phyloP scores from a whole-genome alignment of 2,888 invertebrate genomes.

The Euphydryas editha region DNA sequence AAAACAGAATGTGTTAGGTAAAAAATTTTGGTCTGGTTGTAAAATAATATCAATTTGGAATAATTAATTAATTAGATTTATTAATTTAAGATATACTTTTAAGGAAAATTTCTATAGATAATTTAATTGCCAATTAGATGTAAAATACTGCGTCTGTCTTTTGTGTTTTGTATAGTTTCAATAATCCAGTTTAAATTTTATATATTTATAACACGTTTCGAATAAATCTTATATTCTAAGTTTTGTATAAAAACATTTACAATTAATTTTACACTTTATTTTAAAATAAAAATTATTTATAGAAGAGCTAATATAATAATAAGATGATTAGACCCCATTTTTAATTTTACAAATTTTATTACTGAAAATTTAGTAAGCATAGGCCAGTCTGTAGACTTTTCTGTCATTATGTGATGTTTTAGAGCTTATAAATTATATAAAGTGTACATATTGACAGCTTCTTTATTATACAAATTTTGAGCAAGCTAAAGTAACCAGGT shows the following conservation, averaged over 20 bases:
- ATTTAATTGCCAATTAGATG: slow-evolving; percentile 51
- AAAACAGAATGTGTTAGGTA: not conserved
- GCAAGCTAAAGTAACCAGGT: too few species aligned
- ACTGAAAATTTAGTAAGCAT: too few species aligned
- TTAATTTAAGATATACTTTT: slow-evolving; percentile 38
- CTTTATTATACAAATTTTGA: too few species aligned
- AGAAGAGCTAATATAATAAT: not conserved
- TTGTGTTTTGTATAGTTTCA: not conserved
- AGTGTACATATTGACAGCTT: too few species aligned
- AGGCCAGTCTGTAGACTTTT: too few species aligned
- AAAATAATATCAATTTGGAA: slow-evolving; percentile 16
- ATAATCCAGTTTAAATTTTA: not conserved
- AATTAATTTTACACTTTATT: not conserved
- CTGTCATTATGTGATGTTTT: too few species aligned
- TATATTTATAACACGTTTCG: not conserved
- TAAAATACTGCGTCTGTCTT: slow-evolving; percentile 47
- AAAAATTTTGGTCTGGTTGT: not conserved
- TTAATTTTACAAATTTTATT: too few species aligned
- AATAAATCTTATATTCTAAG: not conserved
- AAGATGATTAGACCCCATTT: too few species aligned
- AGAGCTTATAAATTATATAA: too few species aligned
- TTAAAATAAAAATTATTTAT: not conserved
- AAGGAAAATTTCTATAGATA: slow-evolving; percentile 43
- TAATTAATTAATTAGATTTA: slow-evolving; percentile 46
- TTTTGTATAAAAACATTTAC: not conserved